These are phyloP conservation scores for Gopherus flavomarginatus DNA, from an alignment of 2,113 vertebrate species.

Conservation along the genomic window DNA sequence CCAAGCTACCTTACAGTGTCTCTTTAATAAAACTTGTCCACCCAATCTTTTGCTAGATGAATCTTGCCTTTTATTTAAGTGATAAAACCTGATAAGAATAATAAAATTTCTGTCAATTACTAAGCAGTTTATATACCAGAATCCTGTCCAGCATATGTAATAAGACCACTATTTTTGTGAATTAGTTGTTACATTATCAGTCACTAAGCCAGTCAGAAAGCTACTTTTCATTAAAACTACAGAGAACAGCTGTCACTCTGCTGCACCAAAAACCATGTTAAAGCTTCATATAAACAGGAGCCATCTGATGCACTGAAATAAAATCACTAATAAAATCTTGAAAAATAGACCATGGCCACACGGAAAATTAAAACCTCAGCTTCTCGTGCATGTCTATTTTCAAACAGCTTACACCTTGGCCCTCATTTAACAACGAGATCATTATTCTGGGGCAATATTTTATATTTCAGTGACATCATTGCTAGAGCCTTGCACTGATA, in stretches of 20 bases:
- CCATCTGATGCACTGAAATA: not conserved
- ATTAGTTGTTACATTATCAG: not conserved
- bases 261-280: not conserved
- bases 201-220: not conserved
- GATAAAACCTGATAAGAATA: not conserved
- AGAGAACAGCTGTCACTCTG: not conserved
- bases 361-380: not conserved
- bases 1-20: not conserved
- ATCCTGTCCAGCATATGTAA: not conserved
- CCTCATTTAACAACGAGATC: not conserved
- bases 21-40: not conserved
- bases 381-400: not conserved
- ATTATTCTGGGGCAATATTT: not conserved
- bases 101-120: not conserved
- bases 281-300: not conserved
- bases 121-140: not conserved
- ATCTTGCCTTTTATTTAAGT: not conserved
- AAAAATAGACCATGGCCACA: slow-evolving; percentile 25
- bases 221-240: not conserved
- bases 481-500: too few relatives aligned
- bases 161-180: not conserved
- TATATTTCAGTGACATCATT: not conserved
- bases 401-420: not conserved
- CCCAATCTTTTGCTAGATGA: not conserved
- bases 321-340: slow-evolving; percentile 35